Evolutionary conservation across 2,888 invertebrate species (phyloP), one percentile per base, ranked within the genome.

Genomic region (Baronia brevicornis): DNA sequence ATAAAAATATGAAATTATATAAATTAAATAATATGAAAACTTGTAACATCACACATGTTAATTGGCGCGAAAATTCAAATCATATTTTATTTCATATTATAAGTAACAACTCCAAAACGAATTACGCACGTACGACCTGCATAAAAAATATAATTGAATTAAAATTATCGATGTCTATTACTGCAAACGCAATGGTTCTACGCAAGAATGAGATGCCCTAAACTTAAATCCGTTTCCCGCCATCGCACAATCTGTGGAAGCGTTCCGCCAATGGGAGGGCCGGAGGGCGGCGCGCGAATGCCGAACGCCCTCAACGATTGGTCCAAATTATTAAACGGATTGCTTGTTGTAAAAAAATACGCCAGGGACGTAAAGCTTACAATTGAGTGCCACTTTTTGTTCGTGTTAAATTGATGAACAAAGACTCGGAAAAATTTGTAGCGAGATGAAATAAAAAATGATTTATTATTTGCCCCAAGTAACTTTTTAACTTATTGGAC

Each of bases 401-500:
- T 71, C 72, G 65, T 64, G 75, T 78, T 77, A 78, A 80, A 80
- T 78, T 80, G 78, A 80, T 78, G 82, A 82, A 82, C 79, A 79
- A 78, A 70, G 73, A 73, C 71, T 63, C 53, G 54, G 70, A 72
- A 72, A 77, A 74, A 73, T 74, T 72, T 69, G 64, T 68, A 64
- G 61, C 54, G 72, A 72, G 70, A 75, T 74, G 75, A 71, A 75
- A 78, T 74, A 75, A 72, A 78, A 75, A 78, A 79, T 84, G 82
- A 84, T 84, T 84, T 84, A 84, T 80, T 73, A 77, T 66, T 58
- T 52, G 56, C 57, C 63, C 61, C 69, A 64, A 61, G 68, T 71
- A 74, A 78, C 75, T 77, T 80, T 79, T 78, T 75, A 82, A 84
- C 77, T 78, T 79, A 82, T 79, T 78, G 72, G 70, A 84, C 72